Conservation (phyloP, 2,113 vertebrate species). For the Microcebus ravelobensis region DNA sequence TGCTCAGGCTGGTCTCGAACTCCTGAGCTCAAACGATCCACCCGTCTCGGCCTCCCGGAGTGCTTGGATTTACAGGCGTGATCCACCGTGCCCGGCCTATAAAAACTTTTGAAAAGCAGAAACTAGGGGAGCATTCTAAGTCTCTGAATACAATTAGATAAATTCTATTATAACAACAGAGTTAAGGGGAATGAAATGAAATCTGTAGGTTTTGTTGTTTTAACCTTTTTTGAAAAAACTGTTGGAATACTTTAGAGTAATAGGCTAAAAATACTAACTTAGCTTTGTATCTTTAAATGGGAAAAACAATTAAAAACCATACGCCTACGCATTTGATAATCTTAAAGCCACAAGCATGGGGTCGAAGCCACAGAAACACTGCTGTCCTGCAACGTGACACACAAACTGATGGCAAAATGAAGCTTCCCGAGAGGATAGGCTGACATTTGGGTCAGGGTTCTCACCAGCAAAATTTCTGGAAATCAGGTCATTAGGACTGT, state of each 20-base stretch:
- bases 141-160: neutral
- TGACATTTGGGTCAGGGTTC: rapidly evolving
- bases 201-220: neutral
- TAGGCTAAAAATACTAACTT: neutral
- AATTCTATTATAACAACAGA: neutral
- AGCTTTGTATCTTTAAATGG: neutral
- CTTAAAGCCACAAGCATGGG: neutral
- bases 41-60: too few species aligned
- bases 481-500: neutral
- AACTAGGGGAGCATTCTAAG: neutral
- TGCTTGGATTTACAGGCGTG: too few species aligned
- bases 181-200: neutral
- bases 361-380: rapidly evolving
- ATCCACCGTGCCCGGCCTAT: too few species aligned
- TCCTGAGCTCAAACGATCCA: too few species aligned
- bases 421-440: rapidly evolving
- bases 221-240: neutral
- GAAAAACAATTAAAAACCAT: neutral
- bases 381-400: rapidly evolving
- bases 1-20: too few species aligned
- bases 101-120: neutral
- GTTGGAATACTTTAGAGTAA: neutral
- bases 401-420: neutral
- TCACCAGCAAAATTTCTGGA: neutral
- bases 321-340: neutral